Base-by-base conservation (phyloP, 1,140 invertebrate genomes). In the Drosophila bifasciata region DNA sequence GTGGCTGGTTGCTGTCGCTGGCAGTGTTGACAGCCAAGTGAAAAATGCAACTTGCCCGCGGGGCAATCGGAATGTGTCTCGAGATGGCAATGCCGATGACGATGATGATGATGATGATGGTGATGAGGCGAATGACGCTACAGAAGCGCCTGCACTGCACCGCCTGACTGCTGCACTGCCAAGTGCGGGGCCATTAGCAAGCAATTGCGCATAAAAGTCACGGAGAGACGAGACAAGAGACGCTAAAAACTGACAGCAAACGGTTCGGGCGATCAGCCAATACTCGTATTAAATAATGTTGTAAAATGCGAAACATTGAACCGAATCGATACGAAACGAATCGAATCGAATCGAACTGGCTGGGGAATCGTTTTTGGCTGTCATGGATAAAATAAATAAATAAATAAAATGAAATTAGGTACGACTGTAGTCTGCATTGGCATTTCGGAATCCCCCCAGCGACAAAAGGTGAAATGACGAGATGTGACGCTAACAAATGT, bases 121-220 rank as follows among this genome's bases (percentile, higher is more conserved):
- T 71, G 76, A 68, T 72, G 80, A 85, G 76, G 80, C 59, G 81
- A 69, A 74, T 70, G 76, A 84, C 75, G 79, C 67, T 84, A 74
- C 79, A 67, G 61, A 46, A 68, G 81, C 62, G 55, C 45, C 71
- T 63, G 66, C 72, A 6, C 28, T 32, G 5, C 23, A n/a, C n/a
- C n/a, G n/a, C n/a, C n/a, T 21, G 19, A 4, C 23, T 25, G 23
- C 23, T 25, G 23, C 23, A 25, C 23, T 25, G 23, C 23, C 45
- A 74, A 68, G 41, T 67, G 23, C 50, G 67, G 32, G 63, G 74
- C 81, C 81, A 85, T 85, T 85, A 85, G 81, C 77, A 57, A 68
- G 81, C 77, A 86, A 85, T 85, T 81, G 81, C 81, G 81, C 77
- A 85, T 85, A 85, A 85, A 85, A 85, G 81, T 85, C 81, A 81